A percentile compares a stretch with the other conserved stretches of the same genome.
These are phyloP conservation scores for Elegia similella DNA, from an alignment of 2,888 invertebrate species.

Conservation along the genomic window DNA sequence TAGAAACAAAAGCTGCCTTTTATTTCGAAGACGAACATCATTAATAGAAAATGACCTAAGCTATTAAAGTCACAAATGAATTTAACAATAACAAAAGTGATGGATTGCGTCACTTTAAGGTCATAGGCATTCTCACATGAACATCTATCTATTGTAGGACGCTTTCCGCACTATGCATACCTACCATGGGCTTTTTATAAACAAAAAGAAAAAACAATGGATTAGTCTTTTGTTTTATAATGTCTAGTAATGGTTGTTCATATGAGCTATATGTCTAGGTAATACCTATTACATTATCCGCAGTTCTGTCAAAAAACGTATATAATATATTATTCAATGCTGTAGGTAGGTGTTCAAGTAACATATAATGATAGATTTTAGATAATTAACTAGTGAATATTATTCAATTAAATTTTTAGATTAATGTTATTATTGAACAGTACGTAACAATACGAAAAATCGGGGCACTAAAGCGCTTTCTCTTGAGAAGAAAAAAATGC, in stretches of 20 bases:
- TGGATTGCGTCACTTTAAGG: conserved; percentile 35
- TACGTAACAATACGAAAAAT: neutral
- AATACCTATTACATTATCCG: neutral
- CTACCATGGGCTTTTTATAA: neutral
- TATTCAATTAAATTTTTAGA: too few relatives aligned
- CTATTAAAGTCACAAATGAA: conserved; percentile 12
- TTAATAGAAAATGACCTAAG: conserved; percentile 9
- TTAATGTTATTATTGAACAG: neutral
- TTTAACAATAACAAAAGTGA: conserved; percentile 19
- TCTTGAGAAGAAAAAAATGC: conserved; percentile 56
- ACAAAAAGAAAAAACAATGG: neutral
- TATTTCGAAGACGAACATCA: conserved; percentile 1
- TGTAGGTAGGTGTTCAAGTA: too few relatives aligned
- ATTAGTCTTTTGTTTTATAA: neutral
- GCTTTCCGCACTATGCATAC: neutral
- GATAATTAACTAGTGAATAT: too few relatives aligned
- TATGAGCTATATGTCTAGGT: too few relatives aligned
- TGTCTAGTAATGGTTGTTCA: too few relatives aligned
- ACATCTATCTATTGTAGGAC: conserved; percentile 34
- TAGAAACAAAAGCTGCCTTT: conserved; percentile 12
- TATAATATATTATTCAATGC: too few relatives aligned
- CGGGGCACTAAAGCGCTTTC: conserved; percentile 43
- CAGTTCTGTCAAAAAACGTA: neutral
- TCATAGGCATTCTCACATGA: conserved; percentile 33
- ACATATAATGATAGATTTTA: too few relatives aligned